Evolutionary conservation across 2,113 vertebrate genomes (phyloP).

Genomic region (Mormyrus lacerda): DNA sequence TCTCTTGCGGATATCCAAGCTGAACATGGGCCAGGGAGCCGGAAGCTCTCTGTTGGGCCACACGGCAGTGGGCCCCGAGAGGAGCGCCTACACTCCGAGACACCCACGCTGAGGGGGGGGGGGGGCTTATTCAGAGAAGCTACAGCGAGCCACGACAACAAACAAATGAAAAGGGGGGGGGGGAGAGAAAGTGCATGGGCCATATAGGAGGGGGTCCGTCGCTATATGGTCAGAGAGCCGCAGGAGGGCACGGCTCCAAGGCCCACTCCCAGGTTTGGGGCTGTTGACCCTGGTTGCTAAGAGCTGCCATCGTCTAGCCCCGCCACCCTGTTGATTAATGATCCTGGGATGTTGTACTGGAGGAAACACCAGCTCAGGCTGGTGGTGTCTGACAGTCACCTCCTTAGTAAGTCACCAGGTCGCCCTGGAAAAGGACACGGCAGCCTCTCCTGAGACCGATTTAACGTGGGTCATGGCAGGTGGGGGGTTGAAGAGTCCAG

Average conservation of each 20-base stretch:
- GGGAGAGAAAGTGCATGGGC: not conserved
- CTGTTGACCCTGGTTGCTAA: not conserved
- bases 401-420: not conserved
- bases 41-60: not conserved
- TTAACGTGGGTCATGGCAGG: not conserved
- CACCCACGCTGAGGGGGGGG: not conserved
- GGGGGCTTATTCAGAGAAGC: not conserved
- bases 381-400: not conserved
- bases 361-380: conserved; percentile 8
- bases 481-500: not conserved
- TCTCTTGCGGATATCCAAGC: not conserved
- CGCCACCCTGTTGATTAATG: conserved; percentile 25
- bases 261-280: not conserved
- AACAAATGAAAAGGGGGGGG: not conserved
- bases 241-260: not conserved
- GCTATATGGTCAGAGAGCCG: conserved; percentile 16
- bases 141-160: not conserved
- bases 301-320: not conserved
- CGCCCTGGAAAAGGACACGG: not conserved
- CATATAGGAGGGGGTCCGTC: not conserved
- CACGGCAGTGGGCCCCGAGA: not conserved
- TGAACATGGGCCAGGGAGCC: not conserved
- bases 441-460: not conserved
- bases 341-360: not conserved
- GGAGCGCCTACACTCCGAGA: not conserved